A percentile compares a stretch with the other conserved stretches of the same genome.
Conservation (phyloP, 1,140 invertebrate genomes). For the Drosophila nebulosa region DNA sequence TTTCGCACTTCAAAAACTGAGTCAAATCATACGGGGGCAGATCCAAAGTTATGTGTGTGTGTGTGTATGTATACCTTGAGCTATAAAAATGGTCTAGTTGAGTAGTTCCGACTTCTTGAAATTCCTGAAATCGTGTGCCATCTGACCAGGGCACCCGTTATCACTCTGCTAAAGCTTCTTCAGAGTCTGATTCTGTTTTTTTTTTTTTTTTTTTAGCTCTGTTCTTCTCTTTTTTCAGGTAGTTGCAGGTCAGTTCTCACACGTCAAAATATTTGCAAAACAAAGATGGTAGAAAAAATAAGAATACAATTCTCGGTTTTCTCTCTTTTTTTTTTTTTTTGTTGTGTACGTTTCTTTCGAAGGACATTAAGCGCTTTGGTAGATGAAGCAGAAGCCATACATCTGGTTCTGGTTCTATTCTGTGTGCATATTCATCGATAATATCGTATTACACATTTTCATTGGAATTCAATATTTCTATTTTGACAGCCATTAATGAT, state of each 20-base stretch:
- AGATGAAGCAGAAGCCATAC: background rate
- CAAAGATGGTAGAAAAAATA: constrained; percentile 59
- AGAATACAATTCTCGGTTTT: background rate
- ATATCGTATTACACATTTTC: background rate
- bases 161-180: background rate
- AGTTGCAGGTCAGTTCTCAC: constrained; percentile 11
- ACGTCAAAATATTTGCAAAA: constrained; percentile 79
- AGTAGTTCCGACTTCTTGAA: too few relatives aligned
- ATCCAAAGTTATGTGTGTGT: background rate
- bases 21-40: background rate
- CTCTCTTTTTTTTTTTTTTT: background rate
- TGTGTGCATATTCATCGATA: background rate
- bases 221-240: constrained; percentile 3
- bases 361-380: background rate
- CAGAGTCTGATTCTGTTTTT: background rate
- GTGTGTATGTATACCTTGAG: constrained; percentile 16
- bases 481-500: constrained; percentile 1
- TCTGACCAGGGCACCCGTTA: constrained; percentile 43
- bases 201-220: background rate
- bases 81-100: constrained; percentile 56
- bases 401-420: background rate
- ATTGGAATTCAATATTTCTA: background rate
- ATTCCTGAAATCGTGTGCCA: too few relatives aligned
- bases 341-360: background rate
- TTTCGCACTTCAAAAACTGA: constrained; percentile 58